phyloP scores from a whole-genome alignment of 2,797 vertebrate species.

The Brotogeris chrysoptera region DNA sequence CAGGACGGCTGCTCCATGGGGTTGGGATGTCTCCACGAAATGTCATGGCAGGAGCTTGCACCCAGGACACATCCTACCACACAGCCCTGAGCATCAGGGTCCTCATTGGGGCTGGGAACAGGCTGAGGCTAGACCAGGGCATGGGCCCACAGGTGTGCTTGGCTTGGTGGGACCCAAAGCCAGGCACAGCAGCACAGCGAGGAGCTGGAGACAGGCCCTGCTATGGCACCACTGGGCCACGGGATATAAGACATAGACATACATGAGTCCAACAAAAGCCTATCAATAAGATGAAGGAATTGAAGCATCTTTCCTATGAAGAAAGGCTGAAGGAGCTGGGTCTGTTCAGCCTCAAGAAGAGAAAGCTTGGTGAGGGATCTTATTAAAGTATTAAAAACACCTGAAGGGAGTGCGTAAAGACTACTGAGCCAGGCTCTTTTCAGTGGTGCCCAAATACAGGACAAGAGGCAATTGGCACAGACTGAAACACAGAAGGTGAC shows the following conservation, averaged over 20 bases:
- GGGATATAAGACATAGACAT: rapidly evolving
- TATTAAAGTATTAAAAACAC: not conserved
- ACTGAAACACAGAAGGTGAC: not conserved
- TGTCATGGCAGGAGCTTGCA: not conserved
- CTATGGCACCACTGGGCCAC: rapidly evolving
- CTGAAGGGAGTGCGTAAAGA: not conserved
- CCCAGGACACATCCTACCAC: rapidly evolving
- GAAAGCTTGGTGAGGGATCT: not conserved
- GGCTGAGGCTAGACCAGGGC: not conserved
- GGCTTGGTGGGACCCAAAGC: rapidly evolving
- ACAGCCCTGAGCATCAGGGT: not conserved
- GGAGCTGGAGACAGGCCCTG: not conserved
- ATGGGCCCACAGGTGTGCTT: not conserved
- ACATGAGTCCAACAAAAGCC: not conserved
- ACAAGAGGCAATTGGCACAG: not conserved
- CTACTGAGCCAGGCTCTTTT: not conserved
- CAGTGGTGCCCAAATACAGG: too few species aligned
- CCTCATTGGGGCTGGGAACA: rapidly evolving
- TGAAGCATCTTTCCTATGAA: not conserved
- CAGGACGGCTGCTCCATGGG: rapidly evolving
- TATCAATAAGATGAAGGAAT: not conserved
- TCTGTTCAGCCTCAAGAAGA: not conserved
- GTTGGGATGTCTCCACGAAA: too few species aligned
- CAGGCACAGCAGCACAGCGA: not conserved
- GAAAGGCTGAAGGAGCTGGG: not conserved